Base-by-base conservation (phyloP, 2,113 vertebrate species). In the Apodemus sylvaticus region DNA sequence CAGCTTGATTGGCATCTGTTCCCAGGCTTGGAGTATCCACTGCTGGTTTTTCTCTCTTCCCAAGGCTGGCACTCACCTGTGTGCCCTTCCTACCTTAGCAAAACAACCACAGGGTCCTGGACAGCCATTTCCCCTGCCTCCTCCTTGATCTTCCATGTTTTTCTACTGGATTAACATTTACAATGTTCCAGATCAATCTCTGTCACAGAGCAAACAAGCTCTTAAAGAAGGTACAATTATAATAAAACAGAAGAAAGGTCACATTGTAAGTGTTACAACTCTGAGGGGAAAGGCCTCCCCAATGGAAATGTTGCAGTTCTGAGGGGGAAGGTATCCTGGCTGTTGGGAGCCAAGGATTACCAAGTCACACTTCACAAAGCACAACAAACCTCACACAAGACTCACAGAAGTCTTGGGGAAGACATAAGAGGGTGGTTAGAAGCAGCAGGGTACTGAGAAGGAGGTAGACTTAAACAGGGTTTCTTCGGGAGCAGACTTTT, bases 1-100 rank as follows among this genome's bases (percentile, higher is more conserved):
- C 20, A n/a, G 36, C n/a, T 31, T 29, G 1, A 0, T 10, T 19
- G 73, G 13, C 1, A 55, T 0, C 12, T 20, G n/a, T n/a, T 58
- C 8, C 77, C 36, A 79, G 17, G 36, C 22, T 8, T 79, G 34
- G 62, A 36, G 19, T 22, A 3, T 39, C n/a, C n/a, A n/a, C 62
- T 29, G 8, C 42, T 64, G 42, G 5, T 73, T 12, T 55, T 12
- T 48, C 22, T 64, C 13, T 51, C 53, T 26, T 42, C 62, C 51
- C 68, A 39, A 34, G 55, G 39, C 22, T 20, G 11, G 12, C 29
- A 19, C 14, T 39, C 42, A 17, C 11, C 20, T 26, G 10, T 8
- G 5, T 13, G 10, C 11, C 26, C 74, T 13, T 53, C 53, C 62
- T 9, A 5, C 53, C 16, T 36, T 24, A 36, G 9, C 29, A 31